These are phyloP conservation scores for Diarsia dahlii DNA, from an alignment of 2,888 invertebrate species.

Conservation along the genomic window DNA sequence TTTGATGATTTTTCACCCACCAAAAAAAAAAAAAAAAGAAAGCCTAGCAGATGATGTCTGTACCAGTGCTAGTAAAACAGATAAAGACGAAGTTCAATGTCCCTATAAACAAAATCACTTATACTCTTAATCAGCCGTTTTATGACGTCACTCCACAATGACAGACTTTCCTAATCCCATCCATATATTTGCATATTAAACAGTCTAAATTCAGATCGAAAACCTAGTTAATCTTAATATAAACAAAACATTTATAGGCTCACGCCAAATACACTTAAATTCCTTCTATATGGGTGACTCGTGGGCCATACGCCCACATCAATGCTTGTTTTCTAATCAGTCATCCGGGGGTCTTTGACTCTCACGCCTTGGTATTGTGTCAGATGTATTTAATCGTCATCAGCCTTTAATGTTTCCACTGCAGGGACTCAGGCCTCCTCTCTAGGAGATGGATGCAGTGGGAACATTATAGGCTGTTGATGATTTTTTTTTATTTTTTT, in stretches of 20 bases:
- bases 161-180: neutral
- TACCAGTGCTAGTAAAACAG: too few species aligned
- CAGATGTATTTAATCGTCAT: too few species aligned
- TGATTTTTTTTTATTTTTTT: too few species aligned
- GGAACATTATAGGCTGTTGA: too few species aligned
- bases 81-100: neutral
- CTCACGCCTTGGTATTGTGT: neutral
- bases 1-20: too few species aligned
- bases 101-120: neutral
- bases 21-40: too few species aligned
- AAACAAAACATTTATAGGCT: slow-evolving; percentile 10
- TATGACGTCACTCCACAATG: neutral
- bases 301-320: neutral
- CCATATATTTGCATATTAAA: slow-evolving; percentile 10
- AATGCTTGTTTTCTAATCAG: neutral
- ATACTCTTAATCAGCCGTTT: neutral
- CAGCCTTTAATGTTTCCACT: too few species aligned
- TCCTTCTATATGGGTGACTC: slow-evolving; percentile 3
- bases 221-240: slow-evolving; percentile 2
- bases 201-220: slow-evolving; percentile 4
- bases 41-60: too few species aligned
- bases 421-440: too few species aligned
- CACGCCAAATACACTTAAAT: slow-evolving; percentile 3
- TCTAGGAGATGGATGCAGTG: too few species aligned
- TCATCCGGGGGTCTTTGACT: slow-evolving; percentile 1